Evolutionary conservation across 2,888 invertebrate species (phyloP).

Genomic region (Crematogaster levior): DNA sequence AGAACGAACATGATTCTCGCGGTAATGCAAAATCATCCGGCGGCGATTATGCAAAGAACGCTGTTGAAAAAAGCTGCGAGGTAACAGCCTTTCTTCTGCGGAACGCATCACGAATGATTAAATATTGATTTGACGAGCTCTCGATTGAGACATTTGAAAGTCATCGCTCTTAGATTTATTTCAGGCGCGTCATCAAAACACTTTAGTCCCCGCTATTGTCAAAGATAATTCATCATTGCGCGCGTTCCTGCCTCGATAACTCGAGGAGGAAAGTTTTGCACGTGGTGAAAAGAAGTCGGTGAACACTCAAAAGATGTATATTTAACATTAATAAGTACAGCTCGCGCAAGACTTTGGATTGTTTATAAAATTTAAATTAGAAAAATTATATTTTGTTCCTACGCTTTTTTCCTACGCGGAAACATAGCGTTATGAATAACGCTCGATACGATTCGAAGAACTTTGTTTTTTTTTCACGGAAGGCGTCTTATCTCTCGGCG

Average conservation of each 20-base stretch:
- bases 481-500: not conserved
- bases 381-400: not conserved
- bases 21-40: not conserved
- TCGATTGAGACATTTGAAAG: slow-evolving; percentile 9
- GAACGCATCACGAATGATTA: slow-evolving; percentile 27
- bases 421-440: not conserved
- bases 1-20: not conserved
- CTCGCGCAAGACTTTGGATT: not conserved
- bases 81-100: not conserved
- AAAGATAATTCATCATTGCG: slow-evolving; percentile 26
- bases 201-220: slow-evolving; percentile 31
- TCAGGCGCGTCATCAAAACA: slow-evolving; percentile 20
- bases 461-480: not conserved
- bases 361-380: not conserved
- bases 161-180: slow-evolving; percentile 31
- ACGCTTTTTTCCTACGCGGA: not conserved
- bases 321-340: not conserved
- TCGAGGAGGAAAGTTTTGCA: not conserved
- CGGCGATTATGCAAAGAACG: not conserved
- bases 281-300: not conserved
- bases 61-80: slow-evolving; percentile 7
- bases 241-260: not conserved
- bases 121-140: slow-evolving; percentile 34
- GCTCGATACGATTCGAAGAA: not conserved
- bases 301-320: not conserved